Conservation (phyloP, 2,888 invertebrate species). For the Bellardia pandia region DNA sequence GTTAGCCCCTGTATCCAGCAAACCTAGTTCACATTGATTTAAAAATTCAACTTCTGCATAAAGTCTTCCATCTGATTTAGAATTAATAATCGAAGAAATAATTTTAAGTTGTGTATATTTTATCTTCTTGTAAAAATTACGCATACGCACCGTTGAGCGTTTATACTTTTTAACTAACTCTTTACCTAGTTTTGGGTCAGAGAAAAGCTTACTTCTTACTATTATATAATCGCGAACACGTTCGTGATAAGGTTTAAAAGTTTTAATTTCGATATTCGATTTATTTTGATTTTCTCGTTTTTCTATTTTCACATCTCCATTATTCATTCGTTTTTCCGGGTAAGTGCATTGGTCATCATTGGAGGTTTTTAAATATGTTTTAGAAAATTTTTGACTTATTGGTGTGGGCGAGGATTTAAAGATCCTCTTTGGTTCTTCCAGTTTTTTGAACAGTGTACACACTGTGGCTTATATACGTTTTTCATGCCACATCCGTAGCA, state of each 20-base stretch:
- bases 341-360: too few species aligned
- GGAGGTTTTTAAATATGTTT: too few species aligned
- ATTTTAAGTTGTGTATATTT: not conserved
- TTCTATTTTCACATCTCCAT: not conserved
- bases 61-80: too few species aligned
- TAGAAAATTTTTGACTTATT: not conserved
- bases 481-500: constrained; percentile 44
- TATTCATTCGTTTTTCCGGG: too few species aligned
- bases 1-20: too few species aligned
- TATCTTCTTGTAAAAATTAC: constrained; percentile 29
- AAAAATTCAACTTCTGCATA: too few species aligned
- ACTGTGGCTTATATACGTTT: constrained; percentile 53
- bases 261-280: not conserved
- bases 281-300: not conserved
- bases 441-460: constrained; percentile 41
- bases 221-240: constrained; percentile 4
- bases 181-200: not conserved
- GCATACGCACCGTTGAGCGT: constrained; percentile 15
- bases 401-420: not conserved
- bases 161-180: not conserved
- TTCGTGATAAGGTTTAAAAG: constrained; percentile 18
- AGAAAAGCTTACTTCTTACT: constrained; percentile 4
- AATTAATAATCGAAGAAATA: too few species aligned
- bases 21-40: too few species aligned
- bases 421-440: not conserved